phyloP scores from a whole-genome alignment of 2,113 vertebrate genomes.

The Struthio camelus region DNA sequence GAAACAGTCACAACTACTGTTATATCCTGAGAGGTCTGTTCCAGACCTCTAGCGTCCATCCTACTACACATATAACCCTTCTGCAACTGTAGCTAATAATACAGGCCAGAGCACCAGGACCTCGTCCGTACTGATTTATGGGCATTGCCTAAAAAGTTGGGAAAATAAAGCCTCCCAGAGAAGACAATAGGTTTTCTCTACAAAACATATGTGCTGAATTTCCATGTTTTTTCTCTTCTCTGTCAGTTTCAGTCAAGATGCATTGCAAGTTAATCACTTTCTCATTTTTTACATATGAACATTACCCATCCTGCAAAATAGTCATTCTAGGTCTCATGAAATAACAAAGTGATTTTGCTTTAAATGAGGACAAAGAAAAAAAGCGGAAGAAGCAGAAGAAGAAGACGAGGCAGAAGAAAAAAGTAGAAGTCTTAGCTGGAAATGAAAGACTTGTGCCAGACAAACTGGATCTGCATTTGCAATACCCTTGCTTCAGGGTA shows the following conservation, averaged over 20 bases:
- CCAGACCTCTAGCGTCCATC: background rate
- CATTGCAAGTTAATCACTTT: background rate
- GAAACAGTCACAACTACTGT: conserved; percentile 4
- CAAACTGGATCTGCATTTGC: conserved; percentile 32
- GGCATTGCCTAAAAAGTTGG: conserved; percentile 6
- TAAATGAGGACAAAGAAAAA: background rate
- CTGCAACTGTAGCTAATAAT: background rate
- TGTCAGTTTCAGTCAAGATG: background rate
- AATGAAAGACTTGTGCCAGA: conserved; percentile 27
- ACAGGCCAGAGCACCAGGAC: background rate
- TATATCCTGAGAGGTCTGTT: background rate
- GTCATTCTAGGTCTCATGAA: background rate
- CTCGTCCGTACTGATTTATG: conserved; percentile 45
- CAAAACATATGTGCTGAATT: conserved; percentile 55
- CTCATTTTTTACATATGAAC: background rate
- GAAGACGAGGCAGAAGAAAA: background rate
- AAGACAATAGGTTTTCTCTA: conserved; percentile 61
- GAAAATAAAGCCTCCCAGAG: conserved; percentile 52
- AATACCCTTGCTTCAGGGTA: conserved; percentile 59
- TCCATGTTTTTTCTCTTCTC: conserved; percentile 23
- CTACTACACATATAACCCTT: background rate
- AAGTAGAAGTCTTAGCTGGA: background rate
- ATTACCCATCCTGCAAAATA: background rate
- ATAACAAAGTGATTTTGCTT: background rate
- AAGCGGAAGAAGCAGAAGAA: background rate